These are phyloP conservation scores for Pycnonotus jocosus DNA, from an alignment of 2,113 vertebrate genomes.

Conservation along the genomic window DNA sequence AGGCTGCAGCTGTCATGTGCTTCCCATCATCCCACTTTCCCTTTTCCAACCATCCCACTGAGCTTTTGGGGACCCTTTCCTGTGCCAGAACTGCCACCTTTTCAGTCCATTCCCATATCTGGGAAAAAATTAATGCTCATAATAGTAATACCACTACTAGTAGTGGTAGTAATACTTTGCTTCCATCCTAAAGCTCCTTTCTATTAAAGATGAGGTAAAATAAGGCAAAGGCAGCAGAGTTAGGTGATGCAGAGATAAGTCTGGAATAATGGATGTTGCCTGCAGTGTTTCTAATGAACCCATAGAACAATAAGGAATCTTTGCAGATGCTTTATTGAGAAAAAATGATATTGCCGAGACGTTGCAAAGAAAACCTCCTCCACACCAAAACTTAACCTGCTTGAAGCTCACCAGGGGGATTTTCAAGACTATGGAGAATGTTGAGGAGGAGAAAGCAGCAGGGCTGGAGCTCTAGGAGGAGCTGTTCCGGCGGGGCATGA, in stretches of 20 bases:
- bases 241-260: not conserved
- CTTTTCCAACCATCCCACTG: not conserved
- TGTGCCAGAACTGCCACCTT: not conserved
- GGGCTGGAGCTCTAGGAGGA: not conserved
- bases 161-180: not conserved
- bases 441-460: not conserved
- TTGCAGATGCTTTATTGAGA: not conserved
- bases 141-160: not conserved
- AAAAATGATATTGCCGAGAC: rapidly evolving
- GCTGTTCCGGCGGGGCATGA: slow-evolving; percentile 64
- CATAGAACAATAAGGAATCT: not conserved
- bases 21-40: not conserved
- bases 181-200: not conserved
- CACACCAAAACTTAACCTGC: not conserved
- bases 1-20: not conserved
- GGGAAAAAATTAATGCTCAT: not conserved
- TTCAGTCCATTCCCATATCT: too few relatives aligned
- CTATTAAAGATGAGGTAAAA: not conserved
- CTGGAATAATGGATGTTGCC: not conserved
- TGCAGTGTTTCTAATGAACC: not conserved
- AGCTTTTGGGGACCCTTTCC: not conserved
- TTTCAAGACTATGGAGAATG: not conserved
- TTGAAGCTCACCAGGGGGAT: rapidly evolving
- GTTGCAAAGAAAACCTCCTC: not conserved
- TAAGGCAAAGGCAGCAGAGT: not conserved